Conservation (phyloP, 2,113 vertebrate genomes). For the Muntiacus reevesi region DNA sequence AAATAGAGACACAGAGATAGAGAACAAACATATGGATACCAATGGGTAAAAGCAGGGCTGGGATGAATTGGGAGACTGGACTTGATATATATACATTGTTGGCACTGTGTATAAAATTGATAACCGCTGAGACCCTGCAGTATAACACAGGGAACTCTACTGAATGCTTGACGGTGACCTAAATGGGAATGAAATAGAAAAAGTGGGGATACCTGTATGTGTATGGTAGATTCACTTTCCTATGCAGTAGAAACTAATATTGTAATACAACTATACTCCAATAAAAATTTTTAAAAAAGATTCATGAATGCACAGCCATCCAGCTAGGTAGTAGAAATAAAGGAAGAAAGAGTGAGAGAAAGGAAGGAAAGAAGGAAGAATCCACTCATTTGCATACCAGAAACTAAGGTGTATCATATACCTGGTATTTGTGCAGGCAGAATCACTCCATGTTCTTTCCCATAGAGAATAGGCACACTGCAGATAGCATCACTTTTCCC, state of each 20-base stretch:
- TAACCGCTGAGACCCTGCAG: not conserved
- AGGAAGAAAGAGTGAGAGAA: accelerated
- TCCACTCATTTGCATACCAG: not conserved
- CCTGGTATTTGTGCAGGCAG: not conserved
- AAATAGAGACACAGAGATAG: not conserved
- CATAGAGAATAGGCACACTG: not conserved
- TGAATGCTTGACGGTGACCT: not conserved
- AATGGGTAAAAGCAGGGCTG: not conserved
- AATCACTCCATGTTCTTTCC: not conserved
- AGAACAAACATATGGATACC: not conserved
- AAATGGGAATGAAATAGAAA: not conserved
- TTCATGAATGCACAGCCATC: not conserved
- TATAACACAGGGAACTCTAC: not conserved
- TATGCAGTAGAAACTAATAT: not conserved
- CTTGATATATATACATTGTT: not conserved
- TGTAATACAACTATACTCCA: not conserved
- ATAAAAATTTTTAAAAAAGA: not conserved
- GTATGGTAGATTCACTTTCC: not conserved
- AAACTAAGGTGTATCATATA: not conserved
- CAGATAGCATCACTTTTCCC: not conserved
- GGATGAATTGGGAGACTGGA: not conserved
- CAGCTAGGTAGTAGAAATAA: not conserved
- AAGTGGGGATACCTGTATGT: not conserved
- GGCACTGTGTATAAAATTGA: not conserved
- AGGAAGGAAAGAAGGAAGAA: not conserved